Conservation (phyloP, 2,888 invertebrate genomes). For the Polydrusus pterygomalis region DNA sequence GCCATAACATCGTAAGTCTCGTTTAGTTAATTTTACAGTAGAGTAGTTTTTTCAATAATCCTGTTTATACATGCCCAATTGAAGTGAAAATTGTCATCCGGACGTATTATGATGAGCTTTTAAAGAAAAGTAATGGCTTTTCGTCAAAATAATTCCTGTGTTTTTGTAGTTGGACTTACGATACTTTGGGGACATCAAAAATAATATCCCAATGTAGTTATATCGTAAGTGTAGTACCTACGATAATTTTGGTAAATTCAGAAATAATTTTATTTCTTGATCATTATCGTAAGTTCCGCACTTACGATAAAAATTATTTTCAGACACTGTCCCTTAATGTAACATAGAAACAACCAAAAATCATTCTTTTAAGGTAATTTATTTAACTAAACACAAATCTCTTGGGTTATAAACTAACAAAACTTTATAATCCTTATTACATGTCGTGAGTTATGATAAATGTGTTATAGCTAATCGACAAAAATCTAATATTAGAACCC, state of each 20-base stretch:
- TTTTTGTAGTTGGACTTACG: slow-evolving; percentile 1
- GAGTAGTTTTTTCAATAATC: slow-evolving; percentile 1
- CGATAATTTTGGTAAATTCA: not conserved
- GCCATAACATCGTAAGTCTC: slow-evolving; percentile 12
- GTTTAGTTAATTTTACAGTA: not conserved
- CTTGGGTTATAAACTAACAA: not conserved
- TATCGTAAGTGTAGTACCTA: not conserved
- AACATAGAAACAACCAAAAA: not conserved
- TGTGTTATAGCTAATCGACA: not conserved
- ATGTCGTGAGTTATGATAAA: not conserved
- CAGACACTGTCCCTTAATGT: not conserved
- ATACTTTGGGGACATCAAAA: not conserved
- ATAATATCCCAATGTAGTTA: not conserved
- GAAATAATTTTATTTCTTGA: not conserved
- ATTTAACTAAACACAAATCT: not conserved
- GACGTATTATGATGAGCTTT: not conserved
- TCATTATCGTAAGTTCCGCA: not conserved
- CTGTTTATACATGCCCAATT: not conserved
- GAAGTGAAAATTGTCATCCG: slow-evolving; percentile 5
- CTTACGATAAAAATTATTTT: slow-evolving; percentile 1
- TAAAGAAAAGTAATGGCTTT: not conserved
- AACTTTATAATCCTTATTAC: not conserved
- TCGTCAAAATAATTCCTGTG: not conserved
- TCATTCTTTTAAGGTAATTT: not conserved
- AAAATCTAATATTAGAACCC: slow-evolving; percentile 1